Percentiles rank a stretch among this genome's conserved stretches.
Conservation (phyloP, 1,140 invertebrate species). For the Zaprionus kolodkinae region DNA sequence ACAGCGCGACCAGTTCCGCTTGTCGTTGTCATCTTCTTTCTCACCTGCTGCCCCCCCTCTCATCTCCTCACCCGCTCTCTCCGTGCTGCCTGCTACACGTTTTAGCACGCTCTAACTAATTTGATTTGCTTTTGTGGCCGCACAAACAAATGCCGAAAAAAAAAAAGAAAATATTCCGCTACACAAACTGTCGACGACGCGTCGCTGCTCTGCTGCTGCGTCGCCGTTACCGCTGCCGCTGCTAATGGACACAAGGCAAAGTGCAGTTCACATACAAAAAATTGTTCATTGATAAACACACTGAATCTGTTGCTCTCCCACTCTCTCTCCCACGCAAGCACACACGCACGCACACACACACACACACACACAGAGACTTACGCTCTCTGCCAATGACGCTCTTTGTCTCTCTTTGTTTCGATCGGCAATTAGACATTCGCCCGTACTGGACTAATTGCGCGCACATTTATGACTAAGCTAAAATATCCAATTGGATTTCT, state of each 20-base stretch:
- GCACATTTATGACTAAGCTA: conserved; percentile 73
- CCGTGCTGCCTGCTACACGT: conserved; percentile 33
- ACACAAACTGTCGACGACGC: conserved; percentile 5
- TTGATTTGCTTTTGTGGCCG: conserved; percentile 57
- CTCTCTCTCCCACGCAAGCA: conserved; percentile 26
- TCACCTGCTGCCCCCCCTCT: neutral
- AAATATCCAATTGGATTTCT: conserved; percentile 54
- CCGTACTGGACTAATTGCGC: conserved; percentile 67
- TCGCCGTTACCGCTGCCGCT: conserved; percentile 2
- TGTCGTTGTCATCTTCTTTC: conserved; percentile 22
- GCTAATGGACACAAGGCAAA: conserved; percentile 39
- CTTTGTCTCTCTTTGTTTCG: conserved; percentile 7
- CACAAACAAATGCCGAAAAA: conserved; percentile 40
- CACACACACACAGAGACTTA: neutral
- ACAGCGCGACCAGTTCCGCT: conserved; percentile 50
- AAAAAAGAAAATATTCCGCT: conserved; percentile 47
- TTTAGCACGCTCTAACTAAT: conserved; percentile 61
- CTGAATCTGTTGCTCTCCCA: too few relatives aligned
- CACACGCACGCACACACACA: conserved; percentile 26
- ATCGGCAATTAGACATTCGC: conserved; percentile 45
- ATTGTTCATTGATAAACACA: conserved; percentile 74
- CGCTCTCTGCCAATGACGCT: neutral
- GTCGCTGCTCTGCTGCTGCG: neutral
- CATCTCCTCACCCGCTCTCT: neutral
- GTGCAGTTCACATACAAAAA: conserved; percentile 41